phyloP scores from a whole-genome alignment of 1,140 invertebrate genomes.

The Tribolium madens region DNA sequence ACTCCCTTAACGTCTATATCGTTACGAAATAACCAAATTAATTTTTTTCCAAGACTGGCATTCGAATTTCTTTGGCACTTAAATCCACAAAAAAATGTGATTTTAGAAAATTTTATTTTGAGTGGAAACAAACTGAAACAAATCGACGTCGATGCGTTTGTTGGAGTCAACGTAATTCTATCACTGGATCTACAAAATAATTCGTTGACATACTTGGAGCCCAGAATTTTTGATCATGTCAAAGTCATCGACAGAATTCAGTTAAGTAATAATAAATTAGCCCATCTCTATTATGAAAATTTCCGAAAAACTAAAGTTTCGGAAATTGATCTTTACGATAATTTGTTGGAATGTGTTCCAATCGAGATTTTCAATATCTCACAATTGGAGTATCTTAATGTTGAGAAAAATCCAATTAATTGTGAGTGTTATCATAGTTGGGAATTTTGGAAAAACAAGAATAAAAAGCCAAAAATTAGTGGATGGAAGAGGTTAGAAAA shows the following conservation, averaged over 20 bases:
- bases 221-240: background rate
- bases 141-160: background rate
- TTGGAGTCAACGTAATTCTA: background rate
- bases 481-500: background rate
- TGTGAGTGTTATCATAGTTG: background rate
- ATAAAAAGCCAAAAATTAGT: background rate
- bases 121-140: background rate
- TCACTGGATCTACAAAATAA: background rate
- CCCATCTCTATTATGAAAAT: background rate
- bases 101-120: background rate
- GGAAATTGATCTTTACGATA: background rate
- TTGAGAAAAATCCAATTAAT: slow-evolving; percentile 11
- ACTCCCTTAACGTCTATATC: background rate
- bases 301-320: slow-evolving; percentile 6
- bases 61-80: slow-evolving; percentile 3
- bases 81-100: background rate
- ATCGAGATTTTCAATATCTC: background rate
- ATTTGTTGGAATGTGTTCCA: background rate
- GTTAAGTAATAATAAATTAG: background rate
- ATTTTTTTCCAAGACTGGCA: background rate
- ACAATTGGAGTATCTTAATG: background rate
- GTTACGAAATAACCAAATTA: background rate
- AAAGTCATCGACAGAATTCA: background rate
- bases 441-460: background rate
- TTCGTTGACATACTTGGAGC: background rate